phyloP scores from a whole-genome alignment of 2,113 vertebrate species.

The Ochotona princeps region DNA sequence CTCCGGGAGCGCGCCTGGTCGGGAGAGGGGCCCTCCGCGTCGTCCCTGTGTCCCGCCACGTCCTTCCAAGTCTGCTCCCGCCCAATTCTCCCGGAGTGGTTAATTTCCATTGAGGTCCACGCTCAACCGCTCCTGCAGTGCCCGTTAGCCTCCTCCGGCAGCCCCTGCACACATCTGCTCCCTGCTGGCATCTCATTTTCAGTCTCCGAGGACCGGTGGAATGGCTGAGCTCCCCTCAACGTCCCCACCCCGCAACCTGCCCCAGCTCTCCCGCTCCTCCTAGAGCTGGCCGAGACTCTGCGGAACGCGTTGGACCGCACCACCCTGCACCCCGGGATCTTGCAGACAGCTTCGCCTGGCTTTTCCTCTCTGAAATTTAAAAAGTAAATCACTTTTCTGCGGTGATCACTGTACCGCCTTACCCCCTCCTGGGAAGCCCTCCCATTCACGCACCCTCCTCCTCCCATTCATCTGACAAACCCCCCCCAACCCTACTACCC shows the following conservation, averaged over 20 bases:
- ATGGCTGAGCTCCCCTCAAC: constrained; percentile 33
- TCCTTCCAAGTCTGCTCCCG: neutral
- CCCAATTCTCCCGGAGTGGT: constrained; percentile 33
- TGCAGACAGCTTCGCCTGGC: constrained; percentile 38
- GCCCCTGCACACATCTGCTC: constrained; percentile 47
- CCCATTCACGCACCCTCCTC: neutral
- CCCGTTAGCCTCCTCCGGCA: neutral
- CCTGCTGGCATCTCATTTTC: constrained; percentile 71
- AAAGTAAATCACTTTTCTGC: constrained; percentile 76
- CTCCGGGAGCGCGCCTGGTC: neutral
- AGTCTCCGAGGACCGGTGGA: constrained; percentile 58
- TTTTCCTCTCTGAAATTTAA: constrained; percentile 65
- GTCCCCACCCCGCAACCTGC: neutral
- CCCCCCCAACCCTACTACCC: neutral
- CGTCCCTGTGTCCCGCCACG: too few species aligned
- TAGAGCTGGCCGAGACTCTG: constrained; percentile 28
- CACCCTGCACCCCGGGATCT: neutral
- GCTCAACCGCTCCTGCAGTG: neutral
- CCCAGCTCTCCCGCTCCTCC: neutral
- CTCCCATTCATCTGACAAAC: constrained; percentile 28
- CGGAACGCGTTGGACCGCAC: neutral
- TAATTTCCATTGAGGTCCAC: constrained; percentile 57
- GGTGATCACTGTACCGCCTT: constrained; percentile 11
- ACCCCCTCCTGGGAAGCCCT: constrained; percentile 20
- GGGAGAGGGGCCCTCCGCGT: neutral